These are phyloP conservation scores for Metalampra italica DNA, from an alignment of 2,888 invertebrate species.

Conservation along the genomic window DNA sequence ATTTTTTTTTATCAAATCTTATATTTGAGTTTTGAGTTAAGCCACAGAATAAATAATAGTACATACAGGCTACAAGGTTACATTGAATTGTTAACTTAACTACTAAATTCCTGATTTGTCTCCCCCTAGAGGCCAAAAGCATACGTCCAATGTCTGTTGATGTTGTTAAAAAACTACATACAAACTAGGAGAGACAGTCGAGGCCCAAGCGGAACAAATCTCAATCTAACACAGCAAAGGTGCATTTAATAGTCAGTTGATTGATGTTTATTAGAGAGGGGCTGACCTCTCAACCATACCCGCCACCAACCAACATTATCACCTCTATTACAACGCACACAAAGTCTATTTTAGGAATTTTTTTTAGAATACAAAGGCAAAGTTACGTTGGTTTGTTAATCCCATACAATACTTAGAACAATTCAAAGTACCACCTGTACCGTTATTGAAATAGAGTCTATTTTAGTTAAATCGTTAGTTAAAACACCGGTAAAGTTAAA, in stretches of 20 bases:
- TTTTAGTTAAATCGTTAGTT: neutral
- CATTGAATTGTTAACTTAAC: too few relatives aligned
- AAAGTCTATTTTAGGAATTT: neutral
- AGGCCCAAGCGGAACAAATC: conserved; percentile 14
- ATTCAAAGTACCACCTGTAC: neutral
- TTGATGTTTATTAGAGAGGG: conserved; percentile 26
- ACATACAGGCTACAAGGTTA: too few relatives aligned
- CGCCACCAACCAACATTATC: neutral
- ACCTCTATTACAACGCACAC: neutral
- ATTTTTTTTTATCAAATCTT: too few relatives aligned
- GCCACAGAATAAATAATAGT: too few relatives aligned
- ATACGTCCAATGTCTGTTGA: too few relatives aligned
- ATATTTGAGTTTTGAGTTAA: too few relatives aligned
- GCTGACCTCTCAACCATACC: neutral
- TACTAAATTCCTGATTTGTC: too few relatives aligned
- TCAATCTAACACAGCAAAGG: conserved; percentile 22
- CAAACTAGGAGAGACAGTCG: too few relatives aligned
- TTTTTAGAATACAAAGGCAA: too few relatives aligned
- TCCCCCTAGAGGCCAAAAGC: too few relatives aligned
- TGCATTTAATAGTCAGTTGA: conserved; percentile 27
- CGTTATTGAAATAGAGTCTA: neutral
- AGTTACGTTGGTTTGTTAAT: neutral
- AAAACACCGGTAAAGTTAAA: neutral
- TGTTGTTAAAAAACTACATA: too few relatives aligned
- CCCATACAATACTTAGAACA: neutral